Percentiles rank a stretch among this genome's conserved stretches.
These are phyloP conservation scores for Elmis aenea DNA, from an alignment of 2,888 invertebrate species.

Conservation along the genomic window DNA sequence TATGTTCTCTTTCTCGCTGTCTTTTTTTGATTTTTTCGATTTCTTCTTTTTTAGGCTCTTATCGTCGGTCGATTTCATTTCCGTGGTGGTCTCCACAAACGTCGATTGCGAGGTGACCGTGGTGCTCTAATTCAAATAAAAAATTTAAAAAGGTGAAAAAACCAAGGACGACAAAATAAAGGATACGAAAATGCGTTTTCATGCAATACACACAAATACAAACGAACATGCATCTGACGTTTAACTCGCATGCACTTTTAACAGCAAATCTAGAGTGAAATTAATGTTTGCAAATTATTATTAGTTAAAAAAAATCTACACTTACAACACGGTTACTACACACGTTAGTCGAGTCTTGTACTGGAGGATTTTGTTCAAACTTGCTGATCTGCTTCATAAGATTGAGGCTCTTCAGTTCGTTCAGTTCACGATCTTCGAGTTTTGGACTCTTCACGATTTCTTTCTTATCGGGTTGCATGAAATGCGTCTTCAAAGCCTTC, in stretches of 20 bases:
- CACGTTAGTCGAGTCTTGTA: constrained; percentile 18
- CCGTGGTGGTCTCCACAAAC: constrained; percentile 42
- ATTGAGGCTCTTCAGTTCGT: constrained; percentile 35
- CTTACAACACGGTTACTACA: constrained; percentile 16
- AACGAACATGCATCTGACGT: too few species aligned
- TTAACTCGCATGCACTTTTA: too few species aligned
- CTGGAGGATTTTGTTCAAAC: too few species aligned
- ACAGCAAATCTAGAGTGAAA: too few species aligned
- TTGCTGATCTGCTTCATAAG: constrained; percentile 42
- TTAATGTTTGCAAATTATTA: too few species aligned
- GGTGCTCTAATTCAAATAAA: constrained; percentile 45
- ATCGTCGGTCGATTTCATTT: constrained; percentile 30
- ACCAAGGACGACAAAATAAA: constrained; percentile 1
- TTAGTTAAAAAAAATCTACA: constrained; percentile 13
- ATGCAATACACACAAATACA: too few species aligned
- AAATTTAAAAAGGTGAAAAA: constrained; percentile 8
- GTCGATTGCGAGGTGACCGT: constrained; percentile 37
- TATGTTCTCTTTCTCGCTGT: constrained; percentile 61
- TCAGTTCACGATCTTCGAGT: constrained; percentile 22
- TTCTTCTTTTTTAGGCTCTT: constrained; percentile 52
- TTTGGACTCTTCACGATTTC: constrained; percentile 30
- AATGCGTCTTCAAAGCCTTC: constrained; percentile 33
- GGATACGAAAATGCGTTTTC: too few species aligned
- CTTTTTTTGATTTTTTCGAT: constrained; percentile 60
- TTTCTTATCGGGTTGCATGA: constrained; percentile 30